These are phyloP conservation scores for Andrena camellia DNA, from an alignment of 2,888 invertebrate species.

Conservation along the genomic window DNA sequence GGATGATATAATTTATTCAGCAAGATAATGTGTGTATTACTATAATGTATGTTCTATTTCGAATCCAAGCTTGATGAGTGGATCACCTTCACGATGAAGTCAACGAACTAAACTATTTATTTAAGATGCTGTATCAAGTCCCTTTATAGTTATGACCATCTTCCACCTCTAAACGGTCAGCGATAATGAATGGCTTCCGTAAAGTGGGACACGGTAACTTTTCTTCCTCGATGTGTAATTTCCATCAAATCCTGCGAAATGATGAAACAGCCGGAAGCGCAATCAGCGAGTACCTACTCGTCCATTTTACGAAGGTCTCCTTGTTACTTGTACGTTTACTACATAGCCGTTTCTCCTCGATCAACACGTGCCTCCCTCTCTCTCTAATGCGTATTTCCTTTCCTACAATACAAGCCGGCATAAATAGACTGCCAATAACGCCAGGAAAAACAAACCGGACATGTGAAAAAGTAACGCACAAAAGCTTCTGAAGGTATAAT, in stretches of 20 bases:
- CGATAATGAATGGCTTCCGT: slow-evolving; percentile 50
- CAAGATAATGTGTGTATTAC: no score
- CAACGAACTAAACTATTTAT: no score
- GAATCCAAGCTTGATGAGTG: no score
- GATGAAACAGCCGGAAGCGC: slow-evolving; percentile 52
- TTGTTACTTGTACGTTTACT: background rate
- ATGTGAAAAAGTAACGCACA: no score
- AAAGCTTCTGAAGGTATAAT: no score
- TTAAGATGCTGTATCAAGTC: background rate
- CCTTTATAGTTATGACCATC: slow-evolving; percentile 14
- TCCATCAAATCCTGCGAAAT: slow-evolving; percentile 59
- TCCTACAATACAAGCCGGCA: background rate
- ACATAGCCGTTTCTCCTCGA: slow-evolving; percentile 23
- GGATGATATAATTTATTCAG: no score
- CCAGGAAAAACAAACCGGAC: no score
- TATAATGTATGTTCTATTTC: no score
- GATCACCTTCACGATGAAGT: no score
- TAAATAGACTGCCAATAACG: no score
- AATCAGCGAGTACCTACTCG: slow-evolving; percentile 39
- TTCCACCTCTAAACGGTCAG: slow-evolving; percentile 24
- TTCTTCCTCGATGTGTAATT: slow-evolving; percentile 52
- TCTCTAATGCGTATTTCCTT: background rate
- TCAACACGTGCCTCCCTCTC: slow-evolving; percentile 16
- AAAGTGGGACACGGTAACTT: slow-evolving; percentile 32
- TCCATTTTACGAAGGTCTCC: background rate